Conservation (phyloP, 2,888 invertebrate genomes). For the Brachyptera putata region DNA sequence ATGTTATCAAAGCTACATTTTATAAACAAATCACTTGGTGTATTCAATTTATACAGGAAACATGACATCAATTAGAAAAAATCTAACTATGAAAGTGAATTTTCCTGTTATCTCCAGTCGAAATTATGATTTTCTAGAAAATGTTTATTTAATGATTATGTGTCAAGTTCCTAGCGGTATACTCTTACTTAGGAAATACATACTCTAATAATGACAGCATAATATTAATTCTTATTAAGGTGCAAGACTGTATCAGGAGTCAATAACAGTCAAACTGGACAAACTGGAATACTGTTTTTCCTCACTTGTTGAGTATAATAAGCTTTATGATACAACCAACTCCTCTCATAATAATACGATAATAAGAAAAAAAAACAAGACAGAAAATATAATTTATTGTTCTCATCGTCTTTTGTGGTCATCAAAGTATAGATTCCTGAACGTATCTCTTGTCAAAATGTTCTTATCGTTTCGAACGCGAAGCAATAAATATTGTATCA, state of each 20-base stretch:
- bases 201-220: too few relatives aligned
- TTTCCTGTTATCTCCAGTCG: too few relatives aligned
- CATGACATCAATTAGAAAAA: too few relatives aligned
- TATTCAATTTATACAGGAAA: too few relatives aligned
- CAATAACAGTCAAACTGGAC: constrained; percentile 8
- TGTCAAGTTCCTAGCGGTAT: too few relatives aligned
- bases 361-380: background rate
- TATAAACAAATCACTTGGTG: too few relatives aligned
- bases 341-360: background rate
- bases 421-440: constrained; percentile 13
- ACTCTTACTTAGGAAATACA: too few relatives aligned
- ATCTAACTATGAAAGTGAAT: too few relatives aligned
- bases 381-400: constrained; percentile 20
- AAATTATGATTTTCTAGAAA: too few relatives aligned
- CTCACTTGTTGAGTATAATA: background rate
- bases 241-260: constrained; percentile 2
- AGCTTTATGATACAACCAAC: constrained; percentile 10
- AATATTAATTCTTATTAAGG: constrained; percentile 17
- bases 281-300: constrained; percentile 11
- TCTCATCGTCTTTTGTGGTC: background rate
- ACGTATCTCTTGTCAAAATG: constrained; percentile 2
- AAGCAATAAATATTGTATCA: constrained; percentile 12
- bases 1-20: too few relatives aligned
- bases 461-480: constrained; percentile 15
- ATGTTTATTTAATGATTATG: too few relatives aligned